Conservation (phyloP, 1,140 invertebrate species). For the Acyrthosiphon pisum region DNA sequence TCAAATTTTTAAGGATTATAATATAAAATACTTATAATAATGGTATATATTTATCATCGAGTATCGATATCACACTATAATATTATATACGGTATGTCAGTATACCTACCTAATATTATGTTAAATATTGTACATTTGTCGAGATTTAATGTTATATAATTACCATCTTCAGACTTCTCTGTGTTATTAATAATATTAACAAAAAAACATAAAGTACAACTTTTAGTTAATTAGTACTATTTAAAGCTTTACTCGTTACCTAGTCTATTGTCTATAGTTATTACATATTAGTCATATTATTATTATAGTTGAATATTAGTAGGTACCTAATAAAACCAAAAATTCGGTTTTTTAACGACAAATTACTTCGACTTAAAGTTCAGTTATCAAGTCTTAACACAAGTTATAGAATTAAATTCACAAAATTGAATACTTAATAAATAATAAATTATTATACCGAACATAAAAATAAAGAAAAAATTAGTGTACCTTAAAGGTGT, state of each 20-base stretch:
- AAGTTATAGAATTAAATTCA: not conserved
- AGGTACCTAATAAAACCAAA: not conserved
- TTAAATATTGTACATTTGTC: not conserved
- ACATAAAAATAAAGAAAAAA: not conserved
- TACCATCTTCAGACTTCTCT: not conserved
- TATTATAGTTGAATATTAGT: not conserved
- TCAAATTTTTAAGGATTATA: too few relatives aligned
- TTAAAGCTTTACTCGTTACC: not conserved
- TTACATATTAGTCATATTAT: not conserved
- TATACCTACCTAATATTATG: not conserved
- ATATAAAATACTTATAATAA: not conserved
- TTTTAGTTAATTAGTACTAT: not conserved
- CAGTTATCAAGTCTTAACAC: too few relatives aligned
- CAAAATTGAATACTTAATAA: not conserved
- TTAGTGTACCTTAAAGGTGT: not conserved
- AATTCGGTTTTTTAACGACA: not conserved
- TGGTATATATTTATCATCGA: not conserved
- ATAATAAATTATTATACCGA: not conserved
- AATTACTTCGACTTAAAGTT: not conserved
- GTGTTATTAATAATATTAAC: not conserved
- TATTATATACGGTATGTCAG: too few relatives aligned
- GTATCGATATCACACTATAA: too few relatives aligned
- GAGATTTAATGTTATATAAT: not conserved
- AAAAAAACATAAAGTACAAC: not conserved
- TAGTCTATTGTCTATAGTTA: not conserved